Evolutionary conservation across 2,113 vertebrate genomes (phyloP).

Genomic region (Gasterosteus nipponicus): DNA sequence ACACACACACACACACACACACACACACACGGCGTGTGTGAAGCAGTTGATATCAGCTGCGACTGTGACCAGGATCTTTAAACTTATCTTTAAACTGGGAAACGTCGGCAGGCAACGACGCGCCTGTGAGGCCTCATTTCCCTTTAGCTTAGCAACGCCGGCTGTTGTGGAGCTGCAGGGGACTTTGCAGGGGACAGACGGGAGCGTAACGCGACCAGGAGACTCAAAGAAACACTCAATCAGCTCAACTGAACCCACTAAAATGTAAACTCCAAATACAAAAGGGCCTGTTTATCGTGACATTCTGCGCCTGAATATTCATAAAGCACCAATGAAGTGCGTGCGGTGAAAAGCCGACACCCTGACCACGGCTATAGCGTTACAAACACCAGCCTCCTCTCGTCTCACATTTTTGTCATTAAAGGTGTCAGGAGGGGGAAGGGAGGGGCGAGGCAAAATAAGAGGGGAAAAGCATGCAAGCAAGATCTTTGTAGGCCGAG

Average conservation of each 20-base stretch:
- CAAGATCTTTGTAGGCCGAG: constrained; percentile 6
- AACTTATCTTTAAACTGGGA: not conserved
- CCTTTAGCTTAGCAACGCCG: constrained; percentile 21
- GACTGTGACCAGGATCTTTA: no score
- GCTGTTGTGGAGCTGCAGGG: constrained; percentile 23
- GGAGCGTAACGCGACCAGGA: no score
- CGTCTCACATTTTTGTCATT: not conserved
- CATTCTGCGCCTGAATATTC: not conserved
- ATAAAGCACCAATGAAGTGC: constrained; percentile 10
- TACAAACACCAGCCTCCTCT: constrained; percentile 9
- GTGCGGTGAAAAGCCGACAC: constrained; percentile 34
- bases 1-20: no score
- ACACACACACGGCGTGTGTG: no score
- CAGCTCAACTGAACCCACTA: no score
- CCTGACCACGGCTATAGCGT: not conserved
- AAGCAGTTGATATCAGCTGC: not conserved
- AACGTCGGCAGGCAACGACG: not conserved
- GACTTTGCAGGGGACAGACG: not conserved
- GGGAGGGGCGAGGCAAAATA: not conserved
- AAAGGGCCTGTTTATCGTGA: not conserved
- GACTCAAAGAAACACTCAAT: no score
- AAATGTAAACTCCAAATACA: not conserved
- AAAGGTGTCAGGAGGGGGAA: not conserved
- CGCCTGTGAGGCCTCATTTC: constrained; percentile 2
- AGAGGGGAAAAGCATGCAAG: not conserved